phyloP scores from a whole-genome alignment of 2,888 invertebrate species.

The Melipona beecheii region DNA sequence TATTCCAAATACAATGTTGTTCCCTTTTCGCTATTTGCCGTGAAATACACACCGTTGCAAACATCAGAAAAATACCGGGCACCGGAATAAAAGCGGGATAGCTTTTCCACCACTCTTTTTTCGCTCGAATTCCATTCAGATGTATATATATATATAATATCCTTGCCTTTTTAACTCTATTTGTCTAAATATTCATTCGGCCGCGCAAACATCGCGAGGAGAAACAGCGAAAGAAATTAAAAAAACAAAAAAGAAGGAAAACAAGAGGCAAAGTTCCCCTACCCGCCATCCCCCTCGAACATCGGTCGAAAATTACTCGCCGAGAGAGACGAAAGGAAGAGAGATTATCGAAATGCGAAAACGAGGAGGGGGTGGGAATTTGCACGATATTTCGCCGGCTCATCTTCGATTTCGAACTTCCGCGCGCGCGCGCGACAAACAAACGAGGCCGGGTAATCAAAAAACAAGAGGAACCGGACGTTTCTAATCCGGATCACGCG shows the following conservation, averaged over 20 bases:
- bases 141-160: no score
- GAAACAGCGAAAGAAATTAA: not conserved
- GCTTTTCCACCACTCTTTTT: not conserved
- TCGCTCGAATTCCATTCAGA: not conserved
- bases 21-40: no score
- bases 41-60: no score
- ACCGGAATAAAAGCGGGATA: no score
- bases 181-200: not conserved
- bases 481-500: slow-evolving; percentile 60
- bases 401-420: slow-evolving; percentile 41
- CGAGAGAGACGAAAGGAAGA: not conserved
- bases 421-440: slow-evolving; percentile 14
- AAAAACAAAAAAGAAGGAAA: no score
- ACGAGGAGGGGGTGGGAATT: not conserved
- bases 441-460: slow-evolving; percentile 29
- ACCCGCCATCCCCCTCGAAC: not conserved
- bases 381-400: not conserved
- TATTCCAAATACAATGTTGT: no score
- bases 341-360: not conserved
- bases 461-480: slow-evolving; percentile 33
- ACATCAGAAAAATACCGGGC: no score
- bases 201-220: not conserved
- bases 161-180: not conserved
- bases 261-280: not conserved
- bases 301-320: not conserved